These are phyloP conservation scores for Melanotaenia parkinsoni DNA, from an alignment of 2,797 vertebrate species.

Conservation along the genomic window DNA sequence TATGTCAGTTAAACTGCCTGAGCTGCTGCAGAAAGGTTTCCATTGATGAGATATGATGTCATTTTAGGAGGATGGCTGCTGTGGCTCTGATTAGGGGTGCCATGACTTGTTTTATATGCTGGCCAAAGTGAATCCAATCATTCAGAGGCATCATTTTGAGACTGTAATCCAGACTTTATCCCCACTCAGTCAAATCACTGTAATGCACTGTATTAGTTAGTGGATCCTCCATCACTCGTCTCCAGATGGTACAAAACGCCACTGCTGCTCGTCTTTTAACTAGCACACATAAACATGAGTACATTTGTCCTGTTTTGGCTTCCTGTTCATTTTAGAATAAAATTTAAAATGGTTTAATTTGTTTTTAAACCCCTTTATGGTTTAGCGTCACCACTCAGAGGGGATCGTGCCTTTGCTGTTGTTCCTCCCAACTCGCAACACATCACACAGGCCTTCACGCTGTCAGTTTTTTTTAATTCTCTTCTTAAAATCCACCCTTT, in stretches of 20 bases:
- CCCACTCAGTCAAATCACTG: background rate
- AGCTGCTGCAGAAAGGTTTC: background rate
- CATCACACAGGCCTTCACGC: too few relatives aligned
- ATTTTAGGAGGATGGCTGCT: background rate
- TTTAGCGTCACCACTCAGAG: background rate
- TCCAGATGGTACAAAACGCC: background rate
- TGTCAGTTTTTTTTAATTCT: too few relatives aligned
- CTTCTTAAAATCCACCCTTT: too few relatives aligned
- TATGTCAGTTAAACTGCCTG: background rate
- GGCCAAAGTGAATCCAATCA: background rate
- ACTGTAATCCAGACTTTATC: background rate
- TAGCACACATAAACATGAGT: background rate
- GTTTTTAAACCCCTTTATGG: too few relatives aligned
- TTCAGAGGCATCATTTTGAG: background rate
- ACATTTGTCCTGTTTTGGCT: background rate
- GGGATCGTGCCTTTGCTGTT: background rate
- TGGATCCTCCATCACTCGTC: background rate
- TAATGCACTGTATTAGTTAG: background rate
- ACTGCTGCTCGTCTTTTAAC: background rate
- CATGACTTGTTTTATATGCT: background rate
- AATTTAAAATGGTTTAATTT: background rate
- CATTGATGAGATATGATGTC: background rate
- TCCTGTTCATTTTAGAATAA: background rate
- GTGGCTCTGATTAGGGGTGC: background rate
- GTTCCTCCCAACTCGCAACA: too few relatives aligned